Base-by-base conservation (phyloP, 2,113 vertebrate genomes). In the Elachura formosa region DNA sequence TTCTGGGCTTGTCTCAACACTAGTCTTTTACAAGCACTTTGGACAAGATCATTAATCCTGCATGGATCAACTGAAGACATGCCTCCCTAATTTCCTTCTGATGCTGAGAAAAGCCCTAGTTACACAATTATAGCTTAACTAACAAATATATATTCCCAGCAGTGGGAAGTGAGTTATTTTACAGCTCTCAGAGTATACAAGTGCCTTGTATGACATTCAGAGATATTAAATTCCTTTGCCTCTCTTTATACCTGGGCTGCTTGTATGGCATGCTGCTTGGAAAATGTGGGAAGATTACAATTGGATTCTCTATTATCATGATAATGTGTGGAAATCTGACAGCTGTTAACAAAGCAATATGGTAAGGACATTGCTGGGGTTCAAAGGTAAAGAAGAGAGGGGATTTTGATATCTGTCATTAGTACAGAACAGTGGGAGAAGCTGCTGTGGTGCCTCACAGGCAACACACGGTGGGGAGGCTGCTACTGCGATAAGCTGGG, bases 31-130 rank as follows among this genome's bases (percentile, higher is more conserved):
- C 51, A 83, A 82, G 63, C 51, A 76, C 63, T 62, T 85, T 31
- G 82, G 90, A 95, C 87, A 77, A 93, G 87, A 96, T 85, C 85
- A 90, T 89, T 95, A 95, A 94, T 77, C 55, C 58, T 76, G 36
- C 51, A 20, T 48, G 21, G 69, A 77, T 94, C 82, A 80, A 36
- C 75, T 36, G 48, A 94, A 86, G 91, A 86, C 43, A 51, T 74
- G 63, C 51, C 46, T 94, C 72, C 77, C 63, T 52, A n/a, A 91
- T 67, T 96, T 91, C 75, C 64, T 86, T 62, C 67, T 91, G 59
- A 45, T 71, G 55, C 75, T 12, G 12, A 92, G 93, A 91, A 96
- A 86, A 68, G 63, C 43, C 49, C 46, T 79, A 46, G 55, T 87
- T 94, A 85, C 94, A 94, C 75, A 95, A 93, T 71, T 91, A 36